A percentile compares a stretch with the other conserved stretches of the same genome.
These are phyloP conservation scores for Gallinago undulata DNA, from an alignment of 2,113 vertebrate genomes.

Conservation along the genomic window DNA sequence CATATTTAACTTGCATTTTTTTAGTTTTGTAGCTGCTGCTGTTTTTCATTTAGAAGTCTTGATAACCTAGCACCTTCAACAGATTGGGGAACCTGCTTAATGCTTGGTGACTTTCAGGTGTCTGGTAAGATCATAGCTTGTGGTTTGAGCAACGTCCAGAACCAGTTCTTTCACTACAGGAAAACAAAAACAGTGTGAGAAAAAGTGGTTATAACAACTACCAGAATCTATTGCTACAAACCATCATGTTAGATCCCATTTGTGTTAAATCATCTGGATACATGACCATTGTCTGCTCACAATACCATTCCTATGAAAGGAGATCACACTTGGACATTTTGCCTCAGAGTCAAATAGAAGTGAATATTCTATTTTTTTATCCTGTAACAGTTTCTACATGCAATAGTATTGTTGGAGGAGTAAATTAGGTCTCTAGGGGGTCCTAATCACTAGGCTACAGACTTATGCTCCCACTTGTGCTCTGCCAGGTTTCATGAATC, in stretches of 20 bases:
- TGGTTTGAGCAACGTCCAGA: background rate
- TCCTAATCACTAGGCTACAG: slow-evolving; percentile 46
- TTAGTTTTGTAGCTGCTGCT: background rate
- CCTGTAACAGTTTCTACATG: background rate
- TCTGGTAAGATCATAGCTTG: background rate
- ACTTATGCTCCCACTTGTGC: slow-evolving; percentile 30
- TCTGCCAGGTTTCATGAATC: slow-evolving; percentile 37
- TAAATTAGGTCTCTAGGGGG: slow-evolving; percentile 48
- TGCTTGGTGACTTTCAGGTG: background rate
- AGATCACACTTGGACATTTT: background rate
- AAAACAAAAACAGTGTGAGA: background rate
- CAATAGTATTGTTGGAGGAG: background rate
- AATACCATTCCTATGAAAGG: background rate
- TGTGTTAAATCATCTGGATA: background rate
- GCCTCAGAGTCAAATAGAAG: background rate
- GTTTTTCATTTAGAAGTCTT: background rate
- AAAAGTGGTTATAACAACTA: background rate
- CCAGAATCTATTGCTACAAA: background rate
- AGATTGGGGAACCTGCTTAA: background rate
- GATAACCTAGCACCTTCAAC: background rate
- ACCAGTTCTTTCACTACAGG: background rate
- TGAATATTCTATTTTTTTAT: background rate
- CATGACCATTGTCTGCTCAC: background rate
- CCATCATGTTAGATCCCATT: background rate
- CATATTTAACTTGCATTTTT: background rate